These are phyloP conservation scores for Chrysochloris asiatica DNA, from an alignment of 2,113 vertebrate genomes.

Conservation along the genomic window DNA sequence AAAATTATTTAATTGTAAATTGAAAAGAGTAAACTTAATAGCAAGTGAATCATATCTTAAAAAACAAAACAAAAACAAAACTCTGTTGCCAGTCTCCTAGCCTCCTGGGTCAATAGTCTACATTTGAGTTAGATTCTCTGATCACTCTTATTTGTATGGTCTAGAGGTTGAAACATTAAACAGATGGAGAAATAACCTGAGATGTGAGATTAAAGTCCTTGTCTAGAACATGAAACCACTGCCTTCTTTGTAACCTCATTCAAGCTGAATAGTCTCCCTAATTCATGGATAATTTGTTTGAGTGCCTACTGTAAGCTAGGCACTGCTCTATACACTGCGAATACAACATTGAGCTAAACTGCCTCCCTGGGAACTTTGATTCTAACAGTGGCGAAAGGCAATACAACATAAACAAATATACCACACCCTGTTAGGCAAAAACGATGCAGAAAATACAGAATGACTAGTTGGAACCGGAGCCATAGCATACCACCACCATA, in stretches of 20 bases:
- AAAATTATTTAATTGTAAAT: not conserved
- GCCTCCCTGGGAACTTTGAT: not conserved
- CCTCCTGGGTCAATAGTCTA: not conserved
- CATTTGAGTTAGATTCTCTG: not conserved
- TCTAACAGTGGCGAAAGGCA: not conserved
- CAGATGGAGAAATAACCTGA: not conserved
- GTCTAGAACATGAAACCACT: not conserved
- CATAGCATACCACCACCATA: too few relatives aligned
- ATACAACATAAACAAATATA: not conserved
- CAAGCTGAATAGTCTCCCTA: fast-evolving
- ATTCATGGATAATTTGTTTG: not conserved
- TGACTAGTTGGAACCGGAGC: fast-evolving
- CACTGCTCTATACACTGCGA: not conserved
- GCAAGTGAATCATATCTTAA: not conserved
- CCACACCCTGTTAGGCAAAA: not conserved
- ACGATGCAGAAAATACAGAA: not conserved
- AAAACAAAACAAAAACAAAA: not conserved
- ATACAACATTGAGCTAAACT: not conserved
- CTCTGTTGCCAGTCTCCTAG: not conserved
- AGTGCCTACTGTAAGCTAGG: not conserved
- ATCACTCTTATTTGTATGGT: not conserved
- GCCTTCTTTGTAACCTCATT: not conserved
- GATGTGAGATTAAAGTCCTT: not conserved
- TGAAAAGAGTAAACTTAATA: not conserved
- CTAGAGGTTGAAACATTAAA: not conserved